Evolutionary conservation across 2,888 invertebrate genomes (phyloP).

Genomic region (Microplitis deprimator): DNA sequence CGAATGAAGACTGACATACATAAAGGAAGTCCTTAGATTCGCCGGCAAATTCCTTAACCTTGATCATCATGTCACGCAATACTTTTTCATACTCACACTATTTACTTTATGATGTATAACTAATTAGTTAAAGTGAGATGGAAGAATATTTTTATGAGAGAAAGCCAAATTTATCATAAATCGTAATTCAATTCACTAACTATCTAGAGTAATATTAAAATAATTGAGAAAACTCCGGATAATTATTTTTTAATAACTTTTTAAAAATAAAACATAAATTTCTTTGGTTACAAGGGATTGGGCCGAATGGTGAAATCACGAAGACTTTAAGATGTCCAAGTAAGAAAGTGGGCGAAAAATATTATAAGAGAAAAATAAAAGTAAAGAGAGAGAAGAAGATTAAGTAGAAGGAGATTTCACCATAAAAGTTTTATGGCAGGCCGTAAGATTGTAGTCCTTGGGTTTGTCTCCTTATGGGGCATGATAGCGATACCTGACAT

Average conservation of each 20-base stretch:
- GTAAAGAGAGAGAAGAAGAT: constrained; percentile 8
- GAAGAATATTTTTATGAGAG: constrained; percentile 18
- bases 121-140: constrained; percentile 27
- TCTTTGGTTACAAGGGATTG: background rate
- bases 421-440: constrained; percentile 41
- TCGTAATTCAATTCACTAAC: background rate
- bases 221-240: background rate
- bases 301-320: background rate
- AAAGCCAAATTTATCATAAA: constrained; percentile 18
- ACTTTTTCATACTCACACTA: constrained; percentile 2
- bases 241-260: no score
- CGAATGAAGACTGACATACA: background rate
- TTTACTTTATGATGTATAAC: constrained; percentile 2
- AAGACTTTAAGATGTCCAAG: background rate
- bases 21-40: constrained; percentile 1
- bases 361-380: constrained; percentile 10
- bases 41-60: constrained; percentile 20
- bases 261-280: no score
- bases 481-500: constrained; percentile 56
- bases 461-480: constrained; percentile 60
- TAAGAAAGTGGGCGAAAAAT: constrained; percentile 39
- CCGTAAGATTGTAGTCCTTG: constrained; percentile 46
- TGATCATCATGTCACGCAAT: constrained; percentile 20
- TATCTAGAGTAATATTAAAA: constrained; percentile 3
- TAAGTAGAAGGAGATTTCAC: constrained; percentile 28